Conservation (phyloP, 2,888 invertebrate genomes). For the Melanophora roralis region DNA sequence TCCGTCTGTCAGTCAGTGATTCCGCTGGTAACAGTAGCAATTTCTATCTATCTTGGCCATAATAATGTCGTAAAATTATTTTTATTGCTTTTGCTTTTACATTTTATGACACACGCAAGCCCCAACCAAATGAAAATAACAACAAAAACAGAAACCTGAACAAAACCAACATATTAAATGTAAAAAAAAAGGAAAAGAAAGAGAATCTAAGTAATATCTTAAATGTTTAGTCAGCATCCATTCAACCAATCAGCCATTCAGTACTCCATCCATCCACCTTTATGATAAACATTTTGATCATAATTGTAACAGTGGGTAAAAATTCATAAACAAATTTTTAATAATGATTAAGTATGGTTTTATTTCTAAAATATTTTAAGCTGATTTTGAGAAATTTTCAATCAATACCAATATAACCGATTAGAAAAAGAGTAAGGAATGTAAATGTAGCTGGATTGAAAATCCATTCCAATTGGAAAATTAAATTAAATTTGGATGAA, state of each 20-base stretch:
- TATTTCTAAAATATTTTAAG: no score
- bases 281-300: constrained; percentile 44
- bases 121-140: neutral
- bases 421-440: no score
- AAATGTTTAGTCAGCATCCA: constrained; percentile 58
- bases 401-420: no score
- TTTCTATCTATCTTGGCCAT: constrained; percentile 59
- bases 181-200: neutral
- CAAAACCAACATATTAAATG: constrained; percentile 25
- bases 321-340: neutral
- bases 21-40: constrained; percentile 44
- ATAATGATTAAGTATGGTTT: no score
- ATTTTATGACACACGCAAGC: constrained; percentile 59
- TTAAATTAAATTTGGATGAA: no score
- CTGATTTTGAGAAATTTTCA: no score
- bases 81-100: constrained; percentile 63
- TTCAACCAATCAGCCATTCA: constrained; percentile 28
- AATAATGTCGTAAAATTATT: constrained; percentile 65
- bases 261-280: neutral
- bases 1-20: neutral
- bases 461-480: no score
- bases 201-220: constrained; percentile 49
- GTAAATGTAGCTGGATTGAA: no score
- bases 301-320: constrained; percentile 39
- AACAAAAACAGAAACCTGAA: neutral